These are phyloP conservation scores for Eudemis profundana DNA, from an alignment of 2,888 invertebrate species.

Conservation along the genomic window DNA sequence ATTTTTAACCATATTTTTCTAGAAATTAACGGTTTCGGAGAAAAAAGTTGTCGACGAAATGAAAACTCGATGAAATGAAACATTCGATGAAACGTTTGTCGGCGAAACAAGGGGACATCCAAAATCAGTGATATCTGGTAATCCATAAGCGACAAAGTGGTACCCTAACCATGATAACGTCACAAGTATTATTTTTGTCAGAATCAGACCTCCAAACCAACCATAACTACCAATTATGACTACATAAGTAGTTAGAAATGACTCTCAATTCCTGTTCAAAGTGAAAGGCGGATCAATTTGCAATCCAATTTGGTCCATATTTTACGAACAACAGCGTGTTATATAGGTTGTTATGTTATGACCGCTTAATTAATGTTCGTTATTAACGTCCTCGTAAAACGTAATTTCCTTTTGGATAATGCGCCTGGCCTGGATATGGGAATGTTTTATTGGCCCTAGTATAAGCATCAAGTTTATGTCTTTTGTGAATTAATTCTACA, in stretches of 20 bases:
- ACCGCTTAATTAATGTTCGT: constrained; percentile 3
- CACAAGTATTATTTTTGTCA: no score
- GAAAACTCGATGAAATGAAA: no score
- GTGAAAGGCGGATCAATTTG: constrained; percentile 1
- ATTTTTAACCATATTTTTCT: no score
- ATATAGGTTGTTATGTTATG: not conserved
- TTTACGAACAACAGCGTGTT: not conserved
- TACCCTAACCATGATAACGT: no score
- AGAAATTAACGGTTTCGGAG: no score
- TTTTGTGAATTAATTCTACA: not conserved
- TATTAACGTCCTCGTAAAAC: constrained; percentile 2
- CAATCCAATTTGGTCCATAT: constrained; percentile 9
- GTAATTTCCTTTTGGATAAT: constrained; percentile 1
- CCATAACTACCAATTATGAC: not conserved
- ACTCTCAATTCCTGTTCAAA: constrained; percentile 3
- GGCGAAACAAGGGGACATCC: no score
- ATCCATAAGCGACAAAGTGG: no score
- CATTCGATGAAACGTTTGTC: no score
- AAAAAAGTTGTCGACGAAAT: no score
- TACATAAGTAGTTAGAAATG: not conserved
- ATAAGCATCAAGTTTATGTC: not conserved
- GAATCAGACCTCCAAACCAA: not conserved
- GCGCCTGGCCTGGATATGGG: not conserved
- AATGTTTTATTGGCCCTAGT: not conserved
- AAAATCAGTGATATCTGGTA: no score